These are phyloP conservation scores for Microhierax caerulescens DNA, from an alignment of 2,797 vertebrate species.

Conservation along the genomic window DNA sequence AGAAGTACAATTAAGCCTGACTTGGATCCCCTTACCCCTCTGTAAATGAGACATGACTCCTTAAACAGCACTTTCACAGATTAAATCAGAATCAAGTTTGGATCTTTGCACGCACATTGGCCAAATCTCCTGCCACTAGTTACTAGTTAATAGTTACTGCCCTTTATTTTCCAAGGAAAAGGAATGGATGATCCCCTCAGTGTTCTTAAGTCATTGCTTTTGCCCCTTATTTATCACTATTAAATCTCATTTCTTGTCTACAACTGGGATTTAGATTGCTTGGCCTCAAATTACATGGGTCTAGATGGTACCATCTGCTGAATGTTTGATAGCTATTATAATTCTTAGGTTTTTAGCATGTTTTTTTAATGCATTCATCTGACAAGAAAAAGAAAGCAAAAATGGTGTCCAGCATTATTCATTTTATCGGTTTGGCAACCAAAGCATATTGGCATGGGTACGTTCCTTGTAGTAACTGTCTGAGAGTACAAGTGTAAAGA, in stretches of 20 bases:
- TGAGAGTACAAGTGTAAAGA: conserved; percentile 27
- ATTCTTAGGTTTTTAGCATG: background rate
- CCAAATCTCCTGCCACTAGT: background rate
- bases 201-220: conserved; percentile 13
- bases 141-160: background rate
- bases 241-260: conserved; percentile 59
- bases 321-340: conserved; percentile 59
- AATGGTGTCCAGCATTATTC: conserved; percentile 43
- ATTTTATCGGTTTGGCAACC: conserved; percentile 49
- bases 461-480: conserved; percentile 48
- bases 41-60: background rate
- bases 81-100: background rate
- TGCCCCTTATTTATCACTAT: conserved; percentile 32
- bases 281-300: conserved; percentile 60
- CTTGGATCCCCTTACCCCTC: background rate
- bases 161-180: background rate
- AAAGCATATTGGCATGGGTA: conserved; percentile 55
- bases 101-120: background rate
- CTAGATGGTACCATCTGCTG: conserved; percentile 67
- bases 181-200: background rate
- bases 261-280: conserved; percentile 36
- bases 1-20: background rate
- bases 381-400: conserved; percentile 59
- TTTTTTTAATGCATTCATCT: conserved; percentile 51
- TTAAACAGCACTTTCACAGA: background rate